These are phyloP conservation scores for Sebastes steindachneri DNA, from an alignment of 2,797 vertebrate species.

Conservation along the genomic window DNA sequence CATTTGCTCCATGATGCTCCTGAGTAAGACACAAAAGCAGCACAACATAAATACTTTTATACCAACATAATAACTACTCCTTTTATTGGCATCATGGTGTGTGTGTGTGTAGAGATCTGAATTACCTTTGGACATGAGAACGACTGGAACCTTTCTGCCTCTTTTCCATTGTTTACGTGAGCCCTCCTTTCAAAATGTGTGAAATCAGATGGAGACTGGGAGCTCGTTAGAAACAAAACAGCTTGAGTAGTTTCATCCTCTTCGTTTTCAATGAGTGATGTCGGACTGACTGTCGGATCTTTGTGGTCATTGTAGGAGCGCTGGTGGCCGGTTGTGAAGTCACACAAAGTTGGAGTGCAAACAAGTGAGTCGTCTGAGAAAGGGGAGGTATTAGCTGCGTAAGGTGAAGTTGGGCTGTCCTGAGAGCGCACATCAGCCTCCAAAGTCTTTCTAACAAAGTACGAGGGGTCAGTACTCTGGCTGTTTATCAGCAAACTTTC, in stretches of 20 bases:
- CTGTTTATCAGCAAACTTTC: slow-evolving; percentile 92
- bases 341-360: background rate
- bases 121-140: slow-evolving; percentile 53
- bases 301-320: slow-evolving; percentile 78
- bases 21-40: slow-evolving; percentile 55
- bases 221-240: slow-evolving; percentile 77
- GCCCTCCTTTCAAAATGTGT: slow-evolving; percentile 63
- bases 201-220: slow-evolving; percentile 64
- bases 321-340: slow-evolving; percentile 4
- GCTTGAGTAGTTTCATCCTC: slow-evolving; percentile 84
- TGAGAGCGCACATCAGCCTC: slow-evolving; percentile 84
- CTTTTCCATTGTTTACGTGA: slow-evolving; percentile 76
- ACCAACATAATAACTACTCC: background rate
- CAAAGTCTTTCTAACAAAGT: slow-evolving; percentile 80
- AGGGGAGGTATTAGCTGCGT: slow-evolving; percentile 7
- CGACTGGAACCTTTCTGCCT: slow-evolving; percentile 67
- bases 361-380: slow-evolving; percentile 56
- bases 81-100: background rate
- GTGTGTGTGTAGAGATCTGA: background rate
- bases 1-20: slow-evolving; percentile 86
- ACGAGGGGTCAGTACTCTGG: slow-evolving; percentile 83
- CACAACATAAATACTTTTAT: background rate
- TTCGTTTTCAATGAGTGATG: slow-evolving; percentile 82
- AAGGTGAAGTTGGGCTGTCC: slow-evolving; percentile 78
- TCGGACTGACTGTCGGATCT: slow-evolving; percentile 50